These are phyloP conservation scores for Tolypeutes matacus DNA, from an alignment of 2,797 vertebrate species.

Conservation along the genomic window DNA sequence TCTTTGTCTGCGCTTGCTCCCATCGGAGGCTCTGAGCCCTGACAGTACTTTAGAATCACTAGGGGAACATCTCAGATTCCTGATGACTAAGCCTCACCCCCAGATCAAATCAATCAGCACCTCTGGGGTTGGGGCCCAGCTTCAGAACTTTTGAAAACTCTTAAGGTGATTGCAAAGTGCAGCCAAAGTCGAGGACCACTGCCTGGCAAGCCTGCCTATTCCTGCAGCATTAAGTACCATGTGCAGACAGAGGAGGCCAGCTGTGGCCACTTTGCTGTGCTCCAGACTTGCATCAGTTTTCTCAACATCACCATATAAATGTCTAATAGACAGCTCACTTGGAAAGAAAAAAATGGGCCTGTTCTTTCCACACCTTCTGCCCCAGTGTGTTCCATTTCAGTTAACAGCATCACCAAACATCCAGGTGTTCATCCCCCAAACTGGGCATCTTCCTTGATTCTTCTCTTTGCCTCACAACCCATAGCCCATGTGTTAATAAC, in stretches of 20 bases:
- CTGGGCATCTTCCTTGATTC: neutral
- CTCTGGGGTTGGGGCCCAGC: neutral
- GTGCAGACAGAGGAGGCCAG: neutral
- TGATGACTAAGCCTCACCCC: no score
- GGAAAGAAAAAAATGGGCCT: neutral
- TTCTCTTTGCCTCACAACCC: neutral
- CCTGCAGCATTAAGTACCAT: neutral
- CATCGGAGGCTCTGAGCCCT: neutral
- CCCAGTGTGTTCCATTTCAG: accelerated
- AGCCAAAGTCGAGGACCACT: neutral
- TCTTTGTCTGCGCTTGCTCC: no score
- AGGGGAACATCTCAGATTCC: neutral
- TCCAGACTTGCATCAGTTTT: neutral
- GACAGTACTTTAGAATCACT: neutral
- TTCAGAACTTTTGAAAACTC: neutral
- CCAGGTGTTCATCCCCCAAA: neutral
- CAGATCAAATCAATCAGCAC: neutral
- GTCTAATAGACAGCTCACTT: neutral
- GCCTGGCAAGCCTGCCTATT: neutral
- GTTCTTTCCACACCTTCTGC: neutral
- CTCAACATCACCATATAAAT: neutral
- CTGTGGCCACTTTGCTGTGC: neutral
- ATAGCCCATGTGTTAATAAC: neutral
- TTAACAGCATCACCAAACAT: neutral
- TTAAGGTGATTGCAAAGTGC: neutral